Base-by-base conservation (phyloP, 2,888 invertebrate genomes). In the Agriopis marginaria region DNA sequence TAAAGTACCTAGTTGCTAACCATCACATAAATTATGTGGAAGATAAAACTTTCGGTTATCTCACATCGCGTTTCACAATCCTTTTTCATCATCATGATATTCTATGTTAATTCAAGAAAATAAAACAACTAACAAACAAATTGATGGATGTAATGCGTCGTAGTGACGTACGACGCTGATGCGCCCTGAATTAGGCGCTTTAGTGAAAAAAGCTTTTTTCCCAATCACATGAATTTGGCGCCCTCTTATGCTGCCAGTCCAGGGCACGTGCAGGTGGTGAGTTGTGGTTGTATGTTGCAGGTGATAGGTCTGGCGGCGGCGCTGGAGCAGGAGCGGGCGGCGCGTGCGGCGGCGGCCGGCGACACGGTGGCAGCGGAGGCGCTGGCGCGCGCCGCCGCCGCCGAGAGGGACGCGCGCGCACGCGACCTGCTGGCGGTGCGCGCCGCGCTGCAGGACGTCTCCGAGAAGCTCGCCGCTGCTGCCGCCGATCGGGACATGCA, bases 271-370 rank as follows among this genome's bases (percentile, higher is more conserved):
- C 17, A 1, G 17, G 17, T 23, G 17, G 17, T 32, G 32, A 32
- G 32, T 32, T 5, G 40, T 62, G 53, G 6, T 14, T 45, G 14
- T 54, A 14, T 42, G 51, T 45, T 9, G 23, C 77, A 94, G 94
- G 97, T 97, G 50, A 96, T 97, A 80, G 97, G 96, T 0, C 92
- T 99, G 17, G 96, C 97, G 72, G 96, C 97, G 56, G 98, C 99
- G 83, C 90, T 99, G 65, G 99, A 99, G 82, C 98, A 98, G 87
- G 99, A 99, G 92, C 97, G 97, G 69, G 97, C 97, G 77, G 98
- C 98, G 82, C 96, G 98, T 72, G 96, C 96, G 71, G 95, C 97
- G 40, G 94, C 98, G 68, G 97, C 98, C 82, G 96, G 97, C n/a
- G 99, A 99, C 84, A 94, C 97, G 65, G 96, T 90, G n/a, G 85